Evolutionary conservation across 2,888 invertebrate genomes (phyloP).

Genomic region (Standfussiana lucernea): DNA sequence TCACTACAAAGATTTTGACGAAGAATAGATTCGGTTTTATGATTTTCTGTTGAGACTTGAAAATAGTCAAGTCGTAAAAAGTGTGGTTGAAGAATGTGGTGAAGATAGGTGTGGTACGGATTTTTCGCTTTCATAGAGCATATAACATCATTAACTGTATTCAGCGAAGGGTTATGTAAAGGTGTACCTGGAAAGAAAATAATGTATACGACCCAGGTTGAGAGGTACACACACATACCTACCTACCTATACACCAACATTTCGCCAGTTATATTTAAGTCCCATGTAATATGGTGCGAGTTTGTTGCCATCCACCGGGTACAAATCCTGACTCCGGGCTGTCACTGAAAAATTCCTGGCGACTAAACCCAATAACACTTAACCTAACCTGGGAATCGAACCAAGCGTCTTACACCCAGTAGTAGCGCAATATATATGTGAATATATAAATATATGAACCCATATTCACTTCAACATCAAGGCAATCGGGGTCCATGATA

Average conservation of each 20-base stretch:
- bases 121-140: slow-evolving; percentile 11
- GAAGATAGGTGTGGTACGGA: slow-evolving; percentile 13
- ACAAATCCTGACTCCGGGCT: background rate
- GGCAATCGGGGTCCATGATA: background rate
- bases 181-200: too few species aligned
- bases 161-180: background rate
- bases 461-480: background rate
- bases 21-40: slow-evolving; percentile 57
- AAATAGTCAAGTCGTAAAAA: slow-evolving; percentile 57
- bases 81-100: slow-evolving; percentile 16
- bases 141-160: background rate
- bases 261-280: background rate
- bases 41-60: slow-evolving; percentile 58
- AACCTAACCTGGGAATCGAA: background rate
- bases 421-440: background rate
- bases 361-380: background rate
- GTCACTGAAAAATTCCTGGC: background rate
- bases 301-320: background rate
- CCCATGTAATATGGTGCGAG: background rate
- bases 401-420: background rate
- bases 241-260: background rate
- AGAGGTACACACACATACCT: too few species aligned
- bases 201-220: too few species aligned
- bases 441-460: background rate
- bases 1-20: slow-evolving; percentile 54